These are phyloP conservation scores for Microtus montanus DNA, from an alignment of 2,113 vertebrate genomes.

Conservation along the genomic window DNA sequence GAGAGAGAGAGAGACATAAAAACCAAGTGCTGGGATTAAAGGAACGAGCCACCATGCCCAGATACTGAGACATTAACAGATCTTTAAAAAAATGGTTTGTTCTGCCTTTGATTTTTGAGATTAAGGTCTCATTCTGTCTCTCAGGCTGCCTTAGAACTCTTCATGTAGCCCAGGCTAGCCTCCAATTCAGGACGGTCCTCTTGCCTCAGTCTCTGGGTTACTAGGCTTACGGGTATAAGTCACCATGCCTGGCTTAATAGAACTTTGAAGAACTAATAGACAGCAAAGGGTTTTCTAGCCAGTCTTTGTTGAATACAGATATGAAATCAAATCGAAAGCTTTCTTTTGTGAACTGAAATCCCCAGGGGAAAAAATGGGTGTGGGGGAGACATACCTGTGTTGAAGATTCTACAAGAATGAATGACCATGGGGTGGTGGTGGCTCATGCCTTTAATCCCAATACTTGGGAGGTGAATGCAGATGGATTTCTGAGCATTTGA, in stretches of 20 bases:
- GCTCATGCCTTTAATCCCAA: too few relatives aligned
- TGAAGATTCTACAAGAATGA: too few relatives aligned
- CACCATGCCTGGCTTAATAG: not conserved
- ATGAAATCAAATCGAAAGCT: too few relatives aligned
- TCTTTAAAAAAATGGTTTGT: not conserved
- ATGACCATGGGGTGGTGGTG: too few relatives aligned
- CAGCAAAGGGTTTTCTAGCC: not conserved
- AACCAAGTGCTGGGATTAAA: not conserved
- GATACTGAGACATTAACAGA: not conserved
- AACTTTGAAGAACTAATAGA: slow-evolving; percentile 26
- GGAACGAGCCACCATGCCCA: not conserved
- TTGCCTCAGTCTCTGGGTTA: not conserved
- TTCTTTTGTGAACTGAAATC: too few relatives aligned
- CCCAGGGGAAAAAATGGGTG: too few relatives aligned
- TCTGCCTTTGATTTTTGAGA: not conserved
- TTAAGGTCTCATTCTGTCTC: not conserved
- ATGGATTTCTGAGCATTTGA: too few relatives aligned
- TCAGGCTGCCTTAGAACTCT: not conserved
- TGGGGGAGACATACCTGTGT: too few relatives aligned
- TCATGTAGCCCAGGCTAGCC: not conserved
- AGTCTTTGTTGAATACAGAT: not conserved
- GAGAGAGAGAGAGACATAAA: too few relatives aligned
- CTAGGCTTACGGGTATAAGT: not conserved
- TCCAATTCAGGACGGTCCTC: not conserved
- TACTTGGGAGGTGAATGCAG: too few relatives aligned